These are phyloP conservation scores for Gobiocypris rarus DNA, from an alignment of 2,113 vertebrate genomes.

Conservation along the genomic window DNA sequence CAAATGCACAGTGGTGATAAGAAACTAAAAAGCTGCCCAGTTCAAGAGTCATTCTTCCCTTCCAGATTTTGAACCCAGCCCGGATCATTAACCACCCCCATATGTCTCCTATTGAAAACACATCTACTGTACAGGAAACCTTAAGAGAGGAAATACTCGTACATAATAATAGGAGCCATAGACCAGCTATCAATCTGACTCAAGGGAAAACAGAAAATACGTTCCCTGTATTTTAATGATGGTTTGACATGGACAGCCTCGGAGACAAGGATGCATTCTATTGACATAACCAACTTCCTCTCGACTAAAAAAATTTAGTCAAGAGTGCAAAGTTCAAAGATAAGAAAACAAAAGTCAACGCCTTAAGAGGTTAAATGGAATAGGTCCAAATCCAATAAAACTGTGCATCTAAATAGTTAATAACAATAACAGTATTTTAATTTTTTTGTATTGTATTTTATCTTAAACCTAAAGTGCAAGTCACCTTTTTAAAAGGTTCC, in stretches of 20 bases:
- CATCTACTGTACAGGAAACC: constrained; percentile 23
- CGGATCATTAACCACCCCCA: not conserved
- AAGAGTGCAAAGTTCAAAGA: not conserved
- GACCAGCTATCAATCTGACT: constrained; percentile 24
- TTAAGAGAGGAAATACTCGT: constrained; percentile 20
- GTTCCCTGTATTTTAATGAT: constrained; percentile 19
- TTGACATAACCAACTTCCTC: not conserved
- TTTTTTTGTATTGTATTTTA: too few species aligned
- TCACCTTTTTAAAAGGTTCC: too few species aligned
- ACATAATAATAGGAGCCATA: constrained; percentile 28
- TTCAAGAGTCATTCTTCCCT: constrained; percentile 26
- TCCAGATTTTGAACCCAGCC: constrained; percentile 12
- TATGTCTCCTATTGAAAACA: constrained; percentile 37
- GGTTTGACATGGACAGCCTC: constrained; percentile 28
- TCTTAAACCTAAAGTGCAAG: too few species aligned
- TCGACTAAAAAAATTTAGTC: not conserved
- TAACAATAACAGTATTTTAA: too few species aligned
- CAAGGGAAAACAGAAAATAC: constrained; percentile 16
- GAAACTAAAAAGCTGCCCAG: not conserved
- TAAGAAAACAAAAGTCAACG: constrained; percentile 1
- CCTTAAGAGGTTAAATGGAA: not conserved
- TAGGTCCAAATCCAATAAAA: not conserved
- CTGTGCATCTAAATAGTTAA: too few species aligned
- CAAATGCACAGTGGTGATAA: constrained; percentile 29
- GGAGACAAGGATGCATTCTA: not conserved